Base-by-base conservation (phyloP, 2,797 vertebrate genomes). In the Lagocephalus sceleratus region DNA sequence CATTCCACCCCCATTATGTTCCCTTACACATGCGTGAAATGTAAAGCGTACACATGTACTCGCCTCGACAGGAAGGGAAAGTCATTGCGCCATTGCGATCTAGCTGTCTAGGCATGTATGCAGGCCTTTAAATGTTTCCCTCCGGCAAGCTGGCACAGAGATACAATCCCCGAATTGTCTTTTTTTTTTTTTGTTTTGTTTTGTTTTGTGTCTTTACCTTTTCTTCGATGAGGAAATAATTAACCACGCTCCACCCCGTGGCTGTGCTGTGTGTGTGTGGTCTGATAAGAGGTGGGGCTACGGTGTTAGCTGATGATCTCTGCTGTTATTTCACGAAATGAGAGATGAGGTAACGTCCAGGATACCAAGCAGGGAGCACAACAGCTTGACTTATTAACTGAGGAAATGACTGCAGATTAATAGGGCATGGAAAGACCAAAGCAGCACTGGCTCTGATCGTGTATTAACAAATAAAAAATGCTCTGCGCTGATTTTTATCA, bases 81-180 rank as follows among this genome's bases (percentile, higher is more conserved):
- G 84, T 82, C 79, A 81, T 76, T 68, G 63, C 61, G 60, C 73
- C 70, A 47, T 3, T 19, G 15, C 62, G 47, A 73, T 61, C 57
- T 59, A 73, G 75, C 51, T 49, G 62, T 51, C 17, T 47, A 54
- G 69, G 60, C 68, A 68, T 72, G 82, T 73, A 76, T 39, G 63
- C 47, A 32, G 75, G 67, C 51, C 71, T 84, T 44, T 20, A 76
- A 84, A 85, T 39, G 50, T 63, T 76, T 76, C 81, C 83, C 63
- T 45, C 25, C 68, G 84, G 80, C 85, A 77, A 47, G 40, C 49
- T 66, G 52, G 74, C 68, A 68, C 76, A 76, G 79, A 89, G 79
- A 82, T 89, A 87, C 68, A 71, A 79, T 86, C 87, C 79, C 77
- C 72, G 81, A 72, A 82, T 81, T 83, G 84, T 87, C 77, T 50